Conservation (phyloP, 2,888 invertebrate genomes). For the Drosophila mimetica region DNA sequence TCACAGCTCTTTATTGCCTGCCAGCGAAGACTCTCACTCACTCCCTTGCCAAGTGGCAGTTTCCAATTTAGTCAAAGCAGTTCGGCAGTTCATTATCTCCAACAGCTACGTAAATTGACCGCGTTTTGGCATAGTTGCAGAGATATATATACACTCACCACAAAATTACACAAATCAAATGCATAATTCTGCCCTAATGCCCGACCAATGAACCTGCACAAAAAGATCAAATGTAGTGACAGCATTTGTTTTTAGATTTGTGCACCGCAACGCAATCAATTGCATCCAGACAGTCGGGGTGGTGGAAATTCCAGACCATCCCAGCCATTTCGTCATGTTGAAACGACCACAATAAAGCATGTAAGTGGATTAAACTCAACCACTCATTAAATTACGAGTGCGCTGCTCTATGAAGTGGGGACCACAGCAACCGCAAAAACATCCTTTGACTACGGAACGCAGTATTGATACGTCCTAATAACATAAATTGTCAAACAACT, state of each 20-base stretch:
- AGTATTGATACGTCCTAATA: constrained; percentile 54
- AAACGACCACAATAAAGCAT: constrained; percentile 63
- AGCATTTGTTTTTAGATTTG: constrained; percentile 44
- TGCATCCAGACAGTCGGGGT: constrained; percentile 10
- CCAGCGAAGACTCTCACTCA: not conserved
- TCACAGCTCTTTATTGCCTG: constrained; percentile 26
- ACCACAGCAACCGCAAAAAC: constrained; percentile 59
- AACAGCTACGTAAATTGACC: constrained; percentile 8
- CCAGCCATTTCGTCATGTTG: constrained; percentile 13
- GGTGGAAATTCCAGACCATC: not conserved
- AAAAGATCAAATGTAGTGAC: constrained; percentile 42
- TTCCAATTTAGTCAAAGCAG: not conserved
- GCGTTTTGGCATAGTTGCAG: constrained; percentile 8
- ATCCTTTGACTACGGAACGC: constrained; percentile 44
- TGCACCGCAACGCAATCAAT: constrained; percentile 42
- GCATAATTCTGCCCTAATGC: constrained; percentile 24
- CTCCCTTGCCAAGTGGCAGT: not conserved
- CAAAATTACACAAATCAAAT: constrained; percentile 45
- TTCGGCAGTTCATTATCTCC: constrained; percentile 25
- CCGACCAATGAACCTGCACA: constrained; percentile 27
- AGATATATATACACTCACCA: constrained; percentile 14
- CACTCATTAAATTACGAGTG: constrained; percentile 65
- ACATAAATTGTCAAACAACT: constrained; percentile 59
- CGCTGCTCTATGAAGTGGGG: constrained; percentile 23
- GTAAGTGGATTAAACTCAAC: constrained; percentile 68